phyloP scores from a whole-genome alignment of 1,140 invertebrate species.

The Procambarus clarkii region DNA sequence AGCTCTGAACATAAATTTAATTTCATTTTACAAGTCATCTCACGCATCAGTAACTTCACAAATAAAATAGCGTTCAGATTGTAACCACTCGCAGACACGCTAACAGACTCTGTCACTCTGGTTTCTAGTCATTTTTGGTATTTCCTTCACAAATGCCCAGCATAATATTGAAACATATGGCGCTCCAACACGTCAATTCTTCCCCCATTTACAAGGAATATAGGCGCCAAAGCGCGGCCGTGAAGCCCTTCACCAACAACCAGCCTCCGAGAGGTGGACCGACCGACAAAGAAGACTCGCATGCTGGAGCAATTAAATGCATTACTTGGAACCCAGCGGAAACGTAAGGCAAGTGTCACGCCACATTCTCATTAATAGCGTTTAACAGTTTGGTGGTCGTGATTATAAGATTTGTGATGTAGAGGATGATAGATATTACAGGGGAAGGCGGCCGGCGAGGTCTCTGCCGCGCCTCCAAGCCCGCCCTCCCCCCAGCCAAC shows the following conservation, averaged over 20 bases:
- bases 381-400: conserved; percentile 30
- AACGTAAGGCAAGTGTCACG: conserved; percentile 13
- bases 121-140: neutral
- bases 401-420: conserved; percentile 29
- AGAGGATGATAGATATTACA: neutral
- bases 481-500: neutral
- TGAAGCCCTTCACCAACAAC: neutral
- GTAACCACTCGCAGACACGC: neutral
- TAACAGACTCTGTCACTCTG: neutral
- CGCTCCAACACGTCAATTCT: neutral
- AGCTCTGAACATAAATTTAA: neutral
- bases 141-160: neutral
- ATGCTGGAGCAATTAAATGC: conserved; percentile 39
- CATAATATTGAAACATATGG: neutral
- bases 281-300: neutral
- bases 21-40: neutral
- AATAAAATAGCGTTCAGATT: neutral
- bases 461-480: neutral
- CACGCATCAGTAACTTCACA: neutral
- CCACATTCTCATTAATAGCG: conserved; percentile 24
- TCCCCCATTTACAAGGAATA: neutral
- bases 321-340: conserved; percentile 17
- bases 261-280: neutral
- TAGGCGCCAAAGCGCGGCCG: neutral
- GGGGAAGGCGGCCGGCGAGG: too few species aligned